Evolutionary conservation across 1,140 invertebrate genomes (phyloP).

Genomic region (Ruditapes philippinarum): DNA sequence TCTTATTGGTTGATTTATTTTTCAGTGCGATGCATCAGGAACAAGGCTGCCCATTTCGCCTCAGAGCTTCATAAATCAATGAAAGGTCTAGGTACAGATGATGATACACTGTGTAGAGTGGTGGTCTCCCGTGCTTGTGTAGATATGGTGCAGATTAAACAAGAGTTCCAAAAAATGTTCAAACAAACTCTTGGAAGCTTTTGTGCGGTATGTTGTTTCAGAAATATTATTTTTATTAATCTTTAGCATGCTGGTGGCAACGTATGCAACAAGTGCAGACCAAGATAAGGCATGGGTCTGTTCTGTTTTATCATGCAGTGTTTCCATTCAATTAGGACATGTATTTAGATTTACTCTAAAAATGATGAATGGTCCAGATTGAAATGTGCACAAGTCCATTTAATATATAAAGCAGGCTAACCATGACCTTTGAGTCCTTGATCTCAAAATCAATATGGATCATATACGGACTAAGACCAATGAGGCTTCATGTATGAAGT

Average conservation of each 20-base stretch:
- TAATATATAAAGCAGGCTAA: too few relatives aligned
- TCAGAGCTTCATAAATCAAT: constrained; percentile 85
- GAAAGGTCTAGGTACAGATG: constrained; percentile 87
- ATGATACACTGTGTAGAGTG: constrained; percentile 85
- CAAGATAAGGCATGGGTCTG: background rate
- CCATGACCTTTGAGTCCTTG: too few relatives aligned
- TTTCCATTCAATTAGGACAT: too few relatives aligned
- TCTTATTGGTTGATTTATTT: too few relatives aligned
- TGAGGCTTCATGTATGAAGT: too few relatives aligned
- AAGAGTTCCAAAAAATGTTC: constrained; percentile 86
- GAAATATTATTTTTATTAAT: too few relatives aligned
- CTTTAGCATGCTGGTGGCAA: background rate
- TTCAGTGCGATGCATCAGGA: constrained; percentile 83
- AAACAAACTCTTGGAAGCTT: constrained; percentile 82
- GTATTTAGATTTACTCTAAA: too few relatives aligned
- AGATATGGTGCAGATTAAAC: constrained; percentile 88
- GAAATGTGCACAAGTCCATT: too few relatives aligned
- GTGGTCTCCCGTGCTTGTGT: constrained; percentile 87
- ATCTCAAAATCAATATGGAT: too few relatives aligned
- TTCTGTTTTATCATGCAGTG: background rate
- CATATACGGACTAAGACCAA: too few relatives aligned
- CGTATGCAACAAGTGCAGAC: background rate
- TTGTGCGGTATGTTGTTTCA: constrained; percentile 79
- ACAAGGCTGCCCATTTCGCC: constrained; percentile 85
- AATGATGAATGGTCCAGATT: too few relatives aligned